Conservation (phyloP, 2,113 vertebrate species). For the Globicephala melas region DNA sequence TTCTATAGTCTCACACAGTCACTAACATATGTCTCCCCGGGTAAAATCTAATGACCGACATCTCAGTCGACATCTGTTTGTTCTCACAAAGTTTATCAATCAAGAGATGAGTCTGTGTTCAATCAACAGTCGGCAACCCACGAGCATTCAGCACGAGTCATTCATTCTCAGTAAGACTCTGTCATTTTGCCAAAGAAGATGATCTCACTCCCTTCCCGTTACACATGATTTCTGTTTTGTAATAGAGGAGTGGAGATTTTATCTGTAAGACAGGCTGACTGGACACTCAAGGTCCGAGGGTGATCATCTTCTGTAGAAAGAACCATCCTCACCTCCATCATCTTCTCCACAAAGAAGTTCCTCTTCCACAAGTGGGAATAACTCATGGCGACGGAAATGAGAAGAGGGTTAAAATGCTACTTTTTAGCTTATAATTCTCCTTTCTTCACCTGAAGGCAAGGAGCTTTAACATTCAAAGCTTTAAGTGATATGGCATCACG, state of each 20-base stretch:
- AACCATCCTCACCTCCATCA: accelerated
- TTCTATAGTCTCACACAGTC: not conserved
- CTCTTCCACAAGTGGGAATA: too few species aligned
- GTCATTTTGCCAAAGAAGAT: not conserved
- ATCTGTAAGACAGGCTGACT: not conserved
- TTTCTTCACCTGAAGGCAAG: not conserved
- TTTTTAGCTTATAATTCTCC: not conserved
- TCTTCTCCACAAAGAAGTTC: accelerated
- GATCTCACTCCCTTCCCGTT: accelerated
- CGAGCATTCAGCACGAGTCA: not conserved
- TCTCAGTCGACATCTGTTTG: not conserved
- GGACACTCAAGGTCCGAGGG: accelerated
- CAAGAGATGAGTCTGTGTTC: not conserved
- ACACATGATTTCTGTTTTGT: accelerated
- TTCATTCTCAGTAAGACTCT: not conserved
- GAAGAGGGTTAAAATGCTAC: not conserved
- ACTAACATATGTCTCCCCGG: not conserved
- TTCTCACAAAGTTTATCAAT: not conserved
- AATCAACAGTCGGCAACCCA: not conserved
- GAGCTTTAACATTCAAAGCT: not conserved
- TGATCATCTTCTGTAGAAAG: not conserved
- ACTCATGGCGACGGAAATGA: accelerated
- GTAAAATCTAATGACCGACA: not conserved
- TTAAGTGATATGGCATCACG: not conserved
- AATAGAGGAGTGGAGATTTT: not conserved